Base-by-base conservation (phyloP, 2,888 invertebrate genomes). In the Diaprepes abbreviatus region DNA sequence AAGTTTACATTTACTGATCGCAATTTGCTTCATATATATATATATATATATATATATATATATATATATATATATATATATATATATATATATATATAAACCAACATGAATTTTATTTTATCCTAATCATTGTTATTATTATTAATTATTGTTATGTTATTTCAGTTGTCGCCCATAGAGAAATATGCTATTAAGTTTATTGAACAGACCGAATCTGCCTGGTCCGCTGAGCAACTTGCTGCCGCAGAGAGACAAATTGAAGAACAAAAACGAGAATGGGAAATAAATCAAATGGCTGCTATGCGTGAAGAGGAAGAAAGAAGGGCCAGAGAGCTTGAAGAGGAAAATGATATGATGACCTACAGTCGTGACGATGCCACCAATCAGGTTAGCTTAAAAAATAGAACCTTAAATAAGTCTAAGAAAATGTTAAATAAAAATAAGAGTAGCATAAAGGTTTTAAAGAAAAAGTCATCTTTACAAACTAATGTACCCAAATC, bases 171-270 rank as follows among this genome's bases (percentile, higher is more conserved):
- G 33, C 95, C 97, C 0, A 92, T 99, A 71, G 98, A 99, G 85
- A 90, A 93, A 62, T 98, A 97, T 85, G 98, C 98, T 12, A 94
- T 98, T 90, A 89, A 91, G 17, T 92, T 95, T 80, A 92, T 98
- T 77, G 98, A 98, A 85, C 90, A 91, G 76, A 92, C 94, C 64
- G 92, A 94, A 83, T 87, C 86, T 1, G 89, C 89, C n/a, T 91
- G 90, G 86, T 91, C 92, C 12, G 93, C 93, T 0, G 96, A 97
- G 79, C 95, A 96, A 78, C 82, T 95, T 35, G 92, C 92, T 10
- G 93, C 92, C 38, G 97, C 96, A 12, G 96, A 96, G 83, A 93
- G 93, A 48, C 94, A 94, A 83, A 90, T 95, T 55, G 94, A 94
- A 80, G 89, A 91, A 55, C 92, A 93, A 82, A 94, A 94, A 83